Conservation (phyloP, 2,797 vertebrate genomes). For the Sternotherus odoratus region DNA sequence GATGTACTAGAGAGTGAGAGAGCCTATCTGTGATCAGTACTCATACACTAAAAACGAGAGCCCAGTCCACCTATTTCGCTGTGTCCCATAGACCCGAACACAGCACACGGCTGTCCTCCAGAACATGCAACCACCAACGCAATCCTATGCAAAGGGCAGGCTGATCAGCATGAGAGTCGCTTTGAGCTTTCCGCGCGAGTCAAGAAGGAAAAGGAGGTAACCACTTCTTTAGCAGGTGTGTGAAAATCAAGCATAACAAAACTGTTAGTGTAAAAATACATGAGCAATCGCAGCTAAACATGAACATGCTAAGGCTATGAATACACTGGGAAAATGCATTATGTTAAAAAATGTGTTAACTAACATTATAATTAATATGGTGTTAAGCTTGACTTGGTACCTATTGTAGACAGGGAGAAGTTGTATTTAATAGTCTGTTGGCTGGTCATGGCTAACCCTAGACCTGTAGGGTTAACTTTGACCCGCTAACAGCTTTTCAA, state of each 20-base stretch:
- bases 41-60: neutral
- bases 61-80: neutral
- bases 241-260: neutral
- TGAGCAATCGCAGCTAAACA: neutral
- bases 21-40: neutral
- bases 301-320: neutral
- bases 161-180: neutral
- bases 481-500: neutral
- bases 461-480: neutral
- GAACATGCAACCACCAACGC: accelerated
- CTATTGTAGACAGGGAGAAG: neutral
- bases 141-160: neutral
- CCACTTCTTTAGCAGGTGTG: neutral
- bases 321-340: slow-evolving; percentile 8
- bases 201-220: neutral
- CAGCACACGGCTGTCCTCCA: neutral
- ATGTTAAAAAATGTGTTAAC: slow-evolving; percentile 34
- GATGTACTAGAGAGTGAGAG: neutral
- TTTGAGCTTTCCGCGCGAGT: neutral
- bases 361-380: neutral
- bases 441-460: neutral
- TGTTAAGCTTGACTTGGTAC: slow-evolving; percentile 28
- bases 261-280: neutral
- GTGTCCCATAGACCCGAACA: too few relatives aligned
- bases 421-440: slow-evolving; percentile 23